These are phyloP conservation scores for Artemia sinica DNA, from an alignment of 2,888 invertebrate genomes.

Conservation along the genomic window DNA sequence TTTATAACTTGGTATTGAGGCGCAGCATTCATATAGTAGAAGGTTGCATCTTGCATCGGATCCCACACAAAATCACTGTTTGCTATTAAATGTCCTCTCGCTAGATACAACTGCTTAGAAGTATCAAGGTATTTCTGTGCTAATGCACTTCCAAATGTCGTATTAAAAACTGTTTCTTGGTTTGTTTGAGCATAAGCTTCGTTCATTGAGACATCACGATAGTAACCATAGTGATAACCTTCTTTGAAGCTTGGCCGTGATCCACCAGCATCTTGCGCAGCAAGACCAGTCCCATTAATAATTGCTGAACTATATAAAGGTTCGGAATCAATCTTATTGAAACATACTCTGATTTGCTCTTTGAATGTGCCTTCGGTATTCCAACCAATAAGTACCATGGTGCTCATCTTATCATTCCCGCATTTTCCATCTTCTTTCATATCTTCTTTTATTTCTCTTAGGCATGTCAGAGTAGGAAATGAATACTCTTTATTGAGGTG, in stretches of 20 bases:
- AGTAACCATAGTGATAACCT: slow-evolving; percentile 33
- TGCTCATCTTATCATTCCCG: slow-evolving; percentile 15
- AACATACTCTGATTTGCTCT: slow-evolving; percentile 38
- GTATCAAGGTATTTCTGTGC: slow-evolving; percentile 27
- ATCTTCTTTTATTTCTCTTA: slow-evolving; percentile 13
- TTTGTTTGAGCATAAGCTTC: slow-evolving; percentile 23
- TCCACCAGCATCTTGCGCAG: slow-evolving; percentile 35
- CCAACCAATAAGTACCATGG: slow-evolving; percentile 19
- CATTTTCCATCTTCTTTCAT: slow-evolving; percentile 18
- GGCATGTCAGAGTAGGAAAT: slow-evolving; percentile 17
- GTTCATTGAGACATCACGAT: slow-evolving; percentile 26
- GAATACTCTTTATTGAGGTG: neutral
- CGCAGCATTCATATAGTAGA: slow-evolving; percentile 45
- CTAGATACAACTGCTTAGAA: slow-evolving; percentile 24
- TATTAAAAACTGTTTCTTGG: slow-evolving; percentile 26
- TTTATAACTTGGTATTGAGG: slow-evolving; percentile 51
- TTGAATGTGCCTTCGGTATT: slow-evolving; percentile 27
- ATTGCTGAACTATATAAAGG: slow-evolving; percentile 39
- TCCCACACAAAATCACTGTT: slow-evolving; percentile 44
- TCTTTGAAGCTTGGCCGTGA: slow-evolving; percentile 37
- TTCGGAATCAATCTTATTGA: slow-evolving; percentile 36
- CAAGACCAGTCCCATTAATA: slow-evolving; percentile 35
- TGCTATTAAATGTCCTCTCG: slow-evolving; percentile 45
- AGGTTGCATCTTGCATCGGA: slow-evolving; percentile 41
- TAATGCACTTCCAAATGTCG: slow-evolving; percentile 27